These are phyloP conservation scores for Pangasius krempfi DNA, from an alignment of 2,797 vertebrate genomes.

Conservation along the genomic window DNA sequence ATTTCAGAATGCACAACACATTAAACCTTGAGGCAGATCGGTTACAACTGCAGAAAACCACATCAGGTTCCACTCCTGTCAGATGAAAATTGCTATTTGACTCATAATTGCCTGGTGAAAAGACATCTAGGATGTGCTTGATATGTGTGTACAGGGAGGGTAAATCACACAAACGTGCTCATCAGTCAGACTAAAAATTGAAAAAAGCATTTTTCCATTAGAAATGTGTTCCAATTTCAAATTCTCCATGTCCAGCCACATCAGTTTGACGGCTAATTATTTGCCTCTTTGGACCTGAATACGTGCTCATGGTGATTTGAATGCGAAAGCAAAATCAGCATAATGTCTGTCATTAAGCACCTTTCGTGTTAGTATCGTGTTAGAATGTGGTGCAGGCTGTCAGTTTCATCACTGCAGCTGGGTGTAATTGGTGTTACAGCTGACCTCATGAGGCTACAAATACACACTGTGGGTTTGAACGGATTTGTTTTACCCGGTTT, in stretches of 20 bases:
- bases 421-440: slow-evolving; percentile 20
- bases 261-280: slow-evolving; percentile 12
- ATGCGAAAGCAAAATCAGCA: not conserved
- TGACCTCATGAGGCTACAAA: slow-evolving; percentile 7
- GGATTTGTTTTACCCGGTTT: not conserved
- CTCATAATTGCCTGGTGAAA: not conserved
- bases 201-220: not conserved
- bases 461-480: not conserved
- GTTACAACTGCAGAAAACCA: not conserved
- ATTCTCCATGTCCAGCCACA: not conserved
- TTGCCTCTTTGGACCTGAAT: not conserved
- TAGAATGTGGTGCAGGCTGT: slow-evolving; percentile 8
- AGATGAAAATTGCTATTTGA: not conserved
- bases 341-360: slow-evolving; percentile 13
- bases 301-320: not conserved
- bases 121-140: not conserved
- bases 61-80: not conserved
- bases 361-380: slow-evolving; percentile 14
- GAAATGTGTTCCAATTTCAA: not conserved
- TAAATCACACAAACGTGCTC: not conserved
- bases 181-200: not conserved
- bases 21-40: not conserved
- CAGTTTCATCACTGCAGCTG: slow-evolving; percentile 11
- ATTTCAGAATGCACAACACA: not conserved
- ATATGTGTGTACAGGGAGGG: not conserved